These are phyloP conservation scores for Labroides dimidiatus DNA, from an alignment of 2,797 vertebrate species.

Conservation along the genomic window DNA sequence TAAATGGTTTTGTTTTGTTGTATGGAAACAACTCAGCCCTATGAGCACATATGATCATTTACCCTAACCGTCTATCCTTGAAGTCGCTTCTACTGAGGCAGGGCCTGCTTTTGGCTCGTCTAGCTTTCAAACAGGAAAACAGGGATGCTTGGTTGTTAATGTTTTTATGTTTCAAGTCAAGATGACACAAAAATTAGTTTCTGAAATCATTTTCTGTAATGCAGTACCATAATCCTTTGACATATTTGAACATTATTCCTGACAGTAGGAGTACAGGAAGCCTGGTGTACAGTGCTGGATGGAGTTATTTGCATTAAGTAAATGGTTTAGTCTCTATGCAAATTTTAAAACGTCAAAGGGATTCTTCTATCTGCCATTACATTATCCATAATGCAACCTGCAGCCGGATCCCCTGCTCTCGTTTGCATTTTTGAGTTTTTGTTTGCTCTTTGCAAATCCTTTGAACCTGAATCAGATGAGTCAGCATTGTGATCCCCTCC, in stretches of 20 bases:
- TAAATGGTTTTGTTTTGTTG: conserved; percentile 51
- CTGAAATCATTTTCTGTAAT: no score
- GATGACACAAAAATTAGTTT: no score
- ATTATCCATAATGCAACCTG: not conserved
- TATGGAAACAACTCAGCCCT: conserved; percentile 13
- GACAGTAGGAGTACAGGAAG: not conserved
- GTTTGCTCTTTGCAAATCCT: not conserved
- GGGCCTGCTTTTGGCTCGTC: no score
- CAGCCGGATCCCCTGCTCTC: not conserved
- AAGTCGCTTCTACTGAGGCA: not conserved
- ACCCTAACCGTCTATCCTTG: conserved; percentile 11
- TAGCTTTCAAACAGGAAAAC: no score
- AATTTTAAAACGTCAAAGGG: not conserved
- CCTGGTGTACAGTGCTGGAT: not conserved
- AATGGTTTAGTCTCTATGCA: not conserved
- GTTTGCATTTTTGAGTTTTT: conserved; percentile 1
- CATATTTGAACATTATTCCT: not conserved
- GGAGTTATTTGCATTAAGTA: not conserved
- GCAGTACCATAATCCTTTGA: not conserved
- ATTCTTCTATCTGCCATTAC: not conserved
- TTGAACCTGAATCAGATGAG: not conserved
- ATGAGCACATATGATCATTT: conserved; percentile 8
- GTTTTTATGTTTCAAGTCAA: no score
- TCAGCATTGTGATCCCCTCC: conserved; percentile 3
- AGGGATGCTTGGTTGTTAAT: no score